Conservation (phyloP, 2,888 invertebrate species). For the Oligia fasciuncula region DNA sequence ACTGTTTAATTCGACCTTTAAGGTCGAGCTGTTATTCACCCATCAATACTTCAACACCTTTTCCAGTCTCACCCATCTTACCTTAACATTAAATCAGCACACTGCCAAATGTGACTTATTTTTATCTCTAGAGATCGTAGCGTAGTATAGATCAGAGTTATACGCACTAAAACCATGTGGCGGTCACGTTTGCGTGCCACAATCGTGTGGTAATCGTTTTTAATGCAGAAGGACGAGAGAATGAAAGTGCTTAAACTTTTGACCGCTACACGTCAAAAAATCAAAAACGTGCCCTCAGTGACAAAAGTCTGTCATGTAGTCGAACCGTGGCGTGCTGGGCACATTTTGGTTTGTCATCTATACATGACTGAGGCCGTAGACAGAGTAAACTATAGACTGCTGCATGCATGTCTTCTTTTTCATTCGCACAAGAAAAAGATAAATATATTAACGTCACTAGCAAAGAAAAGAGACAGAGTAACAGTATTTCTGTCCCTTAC, state of each 20-base stretch:
- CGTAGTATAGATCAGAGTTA: not conserved
- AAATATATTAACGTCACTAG: no score
- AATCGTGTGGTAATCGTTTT: slow-evolving; percentile 32
- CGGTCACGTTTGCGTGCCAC: not conserved
- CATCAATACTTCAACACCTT: slow-evolving; percentile 23
- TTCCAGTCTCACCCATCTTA: slow-evolving; percentile 14
- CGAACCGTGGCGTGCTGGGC: no score
- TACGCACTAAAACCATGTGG: slow-evolving; percentile 35
- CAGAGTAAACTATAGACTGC: no score
- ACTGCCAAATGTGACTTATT: slow-evolving; percentile 48
- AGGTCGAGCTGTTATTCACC: not conserved
- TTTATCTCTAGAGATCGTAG: slow-evolving; percentile 17
- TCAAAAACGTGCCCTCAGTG: no score
- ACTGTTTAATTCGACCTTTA: not conserved
- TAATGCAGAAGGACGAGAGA: not conserved
- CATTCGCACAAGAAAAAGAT: no score
- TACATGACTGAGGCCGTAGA: no score
- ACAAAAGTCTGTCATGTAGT: no score
- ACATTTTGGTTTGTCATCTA: no score
- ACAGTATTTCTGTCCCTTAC: no score
- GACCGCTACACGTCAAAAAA: no score
- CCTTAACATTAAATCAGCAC: slow-evolving; percentile 13
- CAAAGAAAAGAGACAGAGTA: no score
- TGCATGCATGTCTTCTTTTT: no score
- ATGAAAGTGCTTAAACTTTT: not conserved